These are phyloP conservation scores for Tachystola acroxantha DNA, from an alignment of 2,888 invertebrate genomes.

Conservation along the genomic window DNA sequence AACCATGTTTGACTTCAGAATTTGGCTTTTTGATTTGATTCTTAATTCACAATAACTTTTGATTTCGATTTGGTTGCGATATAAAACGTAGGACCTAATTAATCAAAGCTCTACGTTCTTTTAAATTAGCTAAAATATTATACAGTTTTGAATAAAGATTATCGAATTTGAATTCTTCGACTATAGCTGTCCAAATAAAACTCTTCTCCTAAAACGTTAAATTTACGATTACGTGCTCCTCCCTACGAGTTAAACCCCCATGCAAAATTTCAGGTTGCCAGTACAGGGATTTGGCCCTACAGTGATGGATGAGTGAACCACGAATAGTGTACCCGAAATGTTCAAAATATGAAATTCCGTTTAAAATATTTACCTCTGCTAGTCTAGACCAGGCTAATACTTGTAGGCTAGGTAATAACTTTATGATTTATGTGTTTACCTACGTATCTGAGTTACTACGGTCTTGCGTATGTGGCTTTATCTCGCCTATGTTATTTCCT, in stretches of 20 bases:
- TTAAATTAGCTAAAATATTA: too few species aligned
- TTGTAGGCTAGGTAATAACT: background rate
- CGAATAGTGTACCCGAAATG: constrained; percentile 4
- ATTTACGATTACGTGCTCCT: background rate
- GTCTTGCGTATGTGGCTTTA: too few species aligned
- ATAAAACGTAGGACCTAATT: too few species aligned
- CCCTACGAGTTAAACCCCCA: constrained; percentile 9
- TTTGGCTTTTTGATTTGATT: too few species aligned
- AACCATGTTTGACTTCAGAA: too few species aligned
- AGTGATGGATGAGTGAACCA: constrained; percentile 13
- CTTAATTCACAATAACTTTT: too few species aligned
- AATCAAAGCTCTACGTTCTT: too few species aligned
- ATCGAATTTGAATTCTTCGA: too few species aligned
- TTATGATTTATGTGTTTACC: background rate
- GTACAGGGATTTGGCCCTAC: constrained; percentile 8
- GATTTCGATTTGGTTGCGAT: too few species aligned
- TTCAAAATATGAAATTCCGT: constrained; percentile 12
- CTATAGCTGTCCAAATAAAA: too few species aligned
- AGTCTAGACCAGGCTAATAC: constrained; percentile 1
- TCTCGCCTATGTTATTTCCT: background rate
- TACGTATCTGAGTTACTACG: too few species aligned
- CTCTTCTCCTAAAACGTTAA: background rate
- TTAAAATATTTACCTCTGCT: constrained; percentile 9
- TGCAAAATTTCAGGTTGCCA: constrained; percentile 9
- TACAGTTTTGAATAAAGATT: too few species aligned